Base-by-base conservation (phyloP, 2,797 vertebrate genomes). In the Phrynocephalus forsythii region DNA sequence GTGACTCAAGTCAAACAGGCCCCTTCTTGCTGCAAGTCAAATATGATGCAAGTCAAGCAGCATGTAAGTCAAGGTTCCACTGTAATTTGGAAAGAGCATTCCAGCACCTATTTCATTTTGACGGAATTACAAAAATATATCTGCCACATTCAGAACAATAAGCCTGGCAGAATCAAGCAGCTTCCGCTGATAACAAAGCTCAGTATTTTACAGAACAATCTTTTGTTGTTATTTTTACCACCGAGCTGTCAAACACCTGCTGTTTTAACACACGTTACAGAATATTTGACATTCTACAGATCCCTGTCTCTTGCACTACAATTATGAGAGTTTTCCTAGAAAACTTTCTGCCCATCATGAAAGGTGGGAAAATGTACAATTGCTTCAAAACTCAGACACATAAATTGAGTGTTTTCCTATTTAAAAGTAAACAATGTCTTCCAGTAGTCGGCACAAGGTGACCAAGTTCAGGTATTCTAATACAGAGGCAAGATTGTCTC, bases 401-500 rank as follows among this genome's bases (percentile, higher is more conserved):
- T 18, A 67, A 1, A 1, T 56, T 28, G 30, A 76, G 69, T 3
- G 1, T 44, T 87, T 75, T 82, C 28, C 84, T 33, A 67, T 68
- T 85, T 85, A 22, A 75, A 87, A 52, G 79, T 38, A 72, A 78
- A 71, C 81, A 44, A 72, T 30, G 28, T 20, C 56, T 87, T 72
- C 26, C 24, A 44, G 50, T 63, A 79, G 11, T 63, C 48, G 26
- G 15, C 30, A 33, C 20, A 60, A 33, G 63, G 28, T 11, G 26
- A 79, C 28, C 52, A 72, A 79, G 72, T 33, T 66, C 68, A 28
- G 5, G 38, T 72, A 33, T 84, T 83, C 50, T 52, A 83, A 83
- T 67, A 83, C 56, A 79, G 24, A 24, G 6, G 15, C 66, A 18
- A 73, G 1, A 3, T 79, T 15, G 69, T 20, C n/a, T 13, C 1